Base-by-base conservation (phyloP, 2,888 invertebrate genomes). In the Trisateles emortualis region DNA sequence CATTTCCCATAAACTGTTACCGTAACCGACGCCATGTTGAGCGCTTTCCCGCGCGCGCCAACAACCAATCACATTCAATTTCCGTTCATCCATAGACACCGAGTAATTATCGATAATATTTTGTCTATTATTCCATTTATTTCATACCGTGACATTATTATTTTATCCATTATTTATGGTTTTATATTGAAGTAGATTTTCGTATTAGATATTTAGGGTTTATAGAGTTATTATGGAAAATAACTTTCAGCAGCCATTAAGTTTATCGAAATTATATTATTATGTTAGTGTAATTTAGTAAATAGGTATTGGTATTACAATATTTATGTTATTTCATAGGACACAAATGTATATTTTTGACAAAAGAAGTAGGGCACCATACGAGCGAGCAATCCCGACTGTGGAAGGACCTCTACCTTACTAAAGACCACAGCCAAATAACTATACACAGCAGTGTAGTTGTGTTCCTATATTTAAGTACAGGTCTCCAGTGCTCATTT, bases 11-110 rank as follows among this genome's bases (percentile, higher is more conserved):
- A 72, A 69, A 60, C 56, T 56, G 67, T 64, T 63, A 76, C 80
- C 84, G 83, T 83, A 87, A 85, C 79, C 61, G 79, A 56, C 81
- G 87, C 88, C 89, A 90, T 90, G 80, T 89, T 90, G 87, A 60
- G 55, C 78, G 71, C 69, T 86, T 89, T 87, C 86, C 85, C 84
- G 81, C 82, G 80, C 77, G 41, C 55, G 70, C 77, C 71, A 82
- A 82, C 78, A 78, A 72, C 81, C 85, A 86, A 87, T 86, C 84
- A 83, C 76, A 73, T 29, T 80, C 81, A 74, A 88, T 88, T 85
- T 89, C 90, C 90, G 86, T 78, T 26, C 71, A 52, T 26, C 52
- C 59, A 57, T 59, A 68, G 57, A 53, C 61, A 60, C 38, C 51
- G 38, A 59, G 64, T 64, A 66, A 71, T 72, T 67, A 72, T 70